A percentile compares a stretch with the other conserved stretches of the same genome.
Conservation (phyloP, 1,140 invertebrate genomes). For the Mercenaria mercenaria region DNA sequence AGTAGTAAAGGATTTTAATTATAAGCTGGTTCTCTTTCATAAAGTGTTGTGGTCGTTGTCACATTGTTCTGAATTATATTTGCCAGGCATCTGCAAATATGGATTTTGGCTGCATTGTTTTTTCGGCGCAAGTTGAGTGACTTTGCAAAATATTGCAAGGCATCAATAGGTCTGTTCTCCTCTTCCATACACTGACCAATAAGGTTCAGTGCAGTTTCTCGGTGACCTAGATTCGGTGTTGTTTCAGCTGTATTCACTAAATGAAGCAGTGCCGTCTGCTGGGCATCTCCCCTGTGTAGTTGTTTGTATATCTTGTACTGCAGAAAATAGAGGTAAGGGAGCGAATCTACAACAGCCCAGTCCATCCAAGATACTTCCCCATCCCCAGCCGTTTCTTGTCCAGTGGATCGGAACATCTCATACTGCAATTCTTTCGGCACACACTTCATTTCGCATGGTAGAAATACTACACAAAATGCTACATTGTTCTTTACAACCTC, state of each 20-base stretch:
- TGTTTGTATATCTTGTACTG: not conserved
- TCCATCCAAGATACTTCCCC: not conserved
- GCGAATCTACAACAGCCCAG: conserved; percentile 3
- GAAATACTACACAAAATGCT: not conserved
- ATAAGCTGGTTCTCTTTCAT: too few relatives aligned
- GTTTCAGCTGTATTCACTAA: too few relatives aligned
- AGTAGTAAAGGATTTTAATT: too few relatives aligned
- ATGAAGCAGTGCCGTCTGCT: not conserved
- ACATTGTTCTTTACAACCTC: not conserved
- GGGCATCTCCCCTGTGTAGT: not conserved
- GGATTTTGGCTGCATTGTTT: not conserved
- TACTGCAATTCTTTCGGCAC: conserved; percentile 1
- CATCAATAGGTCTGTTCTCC: not conserved
- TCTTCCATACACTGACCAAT: not conserved
- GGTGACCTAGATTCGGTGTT: not conserved
- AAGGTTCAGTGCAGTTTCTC: not conserved
- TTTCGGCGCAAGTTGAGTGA: not conserved
- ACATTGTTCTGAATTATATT: not conserved
- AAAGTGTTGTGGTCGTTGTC: too few relatives aligned
- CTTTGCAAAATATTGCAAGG: not conserved
- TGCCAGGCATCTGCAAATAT: not conserved
- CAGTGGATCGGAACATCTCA: not conserved
- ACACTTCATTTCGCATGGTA: not conserved
- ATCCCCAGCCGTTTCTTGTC: not conserved
- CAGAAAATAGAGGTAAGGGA: not conserved